Evolutionary conservation across 1,140 invertebrate genomes (phyloP).

Genomic region (Ostrea edulis): DNA sequence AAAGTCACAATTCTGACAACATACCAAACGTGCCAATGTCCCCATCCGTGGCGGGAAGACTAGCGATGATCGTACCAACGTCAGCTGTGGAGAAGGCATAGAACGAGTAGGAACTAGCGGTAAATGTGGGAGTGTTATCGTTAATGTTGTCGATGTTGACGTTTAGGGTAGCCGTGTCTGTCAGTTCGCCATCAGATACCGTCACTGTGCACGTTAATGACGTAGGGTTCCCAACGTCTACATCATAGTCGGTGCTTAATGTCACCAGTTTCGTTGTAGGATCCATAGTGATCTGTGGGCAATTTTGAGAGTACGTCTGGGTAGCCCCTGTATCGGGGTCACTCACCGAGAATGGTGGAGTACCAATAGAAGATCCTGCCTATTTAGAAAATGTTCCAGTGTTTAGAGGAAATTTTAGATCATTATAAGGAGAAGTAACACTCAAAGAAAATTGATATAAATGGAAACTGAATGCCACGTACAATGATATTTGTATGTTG

Average conservation of each 20-base stretch:
- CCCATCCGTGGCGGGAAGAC: slow-evolving; percentile 44
- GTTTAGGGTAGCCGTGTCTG: slow-evolving; percentile 41
- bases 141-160: slow-evolving; percentile 57
- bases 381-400: neutral
- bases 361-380: slow-evolving; percentile 48
- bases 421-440: too few species aligned
- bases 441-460: too few species aligned
- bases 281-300: slow-evolving; percentile 30
- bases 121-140: slow-evolving; percentile 57
- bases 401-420: too few species aligned
- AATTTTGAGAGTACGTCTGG: slow-evolving; percentile 47
- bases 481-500: too few species aligned
- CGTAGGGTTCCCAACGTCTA: slow-evolving; percentile 39
- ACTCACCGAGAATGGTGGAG: slow-evolving; percentile 36
- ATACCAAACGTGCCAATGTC: slow-evolving; percentile 46
- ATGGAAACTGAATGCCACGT: too few species aligned
- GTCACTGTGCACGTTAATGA: slow-evolving; percentile 50
- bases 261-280: slow-evolving; percentile 4
- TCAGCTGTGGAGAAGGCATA: neutral
- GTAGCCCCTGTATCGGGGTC: slow-evolving; percentile 56
- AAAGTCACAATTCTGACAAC: neutral
- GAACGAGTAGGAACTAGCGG: slow-evolving; percentile 42
- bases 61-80: slow-evolving; percentile 36
- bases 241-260: slow-evolving; percentile 48
- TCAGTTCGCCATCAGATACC: slow-evolving; percentile 54